Percentiles rank a stretch among this genome's conserved stretches.
Conservation (phyloP, 1,140 invertebrate genomes). For the Drosophila ogumai region DNA sequence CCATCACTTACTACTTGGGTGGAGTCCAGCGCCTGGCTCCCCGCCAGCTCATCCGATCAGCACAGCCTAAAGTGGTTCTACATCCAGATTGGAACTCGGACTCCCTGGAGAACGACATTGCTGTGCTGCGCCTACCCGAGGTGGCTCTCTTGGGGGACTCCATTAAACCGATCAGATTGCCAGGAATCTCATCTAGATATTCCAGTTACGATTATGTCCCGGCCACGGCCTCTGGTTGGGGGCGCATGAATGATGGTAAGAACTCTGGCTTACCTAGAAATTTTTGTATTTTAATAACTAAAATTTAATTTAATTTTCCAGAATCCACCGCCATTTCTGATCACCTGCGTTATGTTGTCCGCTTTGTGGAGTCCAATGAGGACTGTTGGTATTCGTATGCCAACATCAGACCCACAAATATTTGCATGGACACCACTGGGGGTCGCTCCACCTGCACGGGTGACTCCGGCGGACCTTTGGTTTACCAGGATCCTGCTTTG, state of each 20-base stretch:
- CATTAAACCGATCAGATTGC: slow-evolving; percentile 80
- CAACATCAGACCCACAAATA: slow-evolving; percentile 51
- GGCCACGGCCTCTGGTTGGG: slow-evolving; percentile 84
- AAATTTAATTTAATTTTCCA: neutral
- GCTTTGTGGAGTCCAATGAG: slow-evolving; percentile 62
- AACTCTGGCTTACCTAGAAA: no score
- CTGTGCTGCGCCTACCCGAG: slow-evolving; percentile 83
- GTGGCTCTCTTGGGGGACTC: slow-evolving; percentile 61
- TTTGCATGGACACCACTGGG: slow-evolving; percentile 69
- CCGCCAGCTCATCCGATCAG: slow-evolving; percentile 16
- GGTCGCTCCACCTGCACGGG: slow-evolving; percentile 69
- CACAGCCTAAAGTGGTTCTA: slow-evolving; percentile 1
- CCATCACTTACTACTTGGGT: slow-evolving; percentile 54
- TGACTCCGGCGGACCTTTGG: slow-evolving; percentile 72
- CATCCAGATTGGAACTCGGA: slow-evolving; percentile 55
- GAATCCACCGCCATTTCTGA: slow-evolving; percentile 36
- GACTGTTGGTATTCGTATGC: slow-evolving; percentile 45
- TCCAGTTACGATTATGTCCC: slow-evolving; percentile 73
- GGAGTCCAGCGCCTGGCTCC: slow-evolving; percentile 23
- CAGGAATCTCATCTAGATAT: slow-evolving; percentile 58
- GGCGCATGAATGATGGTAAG: slow-evolving; percentile 77
- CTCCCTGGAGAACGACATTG: slow-evolving; percentile 77
- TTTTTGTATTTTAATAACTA: neutral
- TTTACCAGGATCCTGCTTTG: slow-evolving; percentile 36
- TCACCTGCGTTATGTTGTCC: slow-evolving; percentile 42